A percentile compares a stretch with the other conserved stretches of the same genome.
These are phyloP conservation scores for Catagonus wagneri DNA, from an alignment of 2,113 vertebrate species.

Conservation along the genomic window DNA sequence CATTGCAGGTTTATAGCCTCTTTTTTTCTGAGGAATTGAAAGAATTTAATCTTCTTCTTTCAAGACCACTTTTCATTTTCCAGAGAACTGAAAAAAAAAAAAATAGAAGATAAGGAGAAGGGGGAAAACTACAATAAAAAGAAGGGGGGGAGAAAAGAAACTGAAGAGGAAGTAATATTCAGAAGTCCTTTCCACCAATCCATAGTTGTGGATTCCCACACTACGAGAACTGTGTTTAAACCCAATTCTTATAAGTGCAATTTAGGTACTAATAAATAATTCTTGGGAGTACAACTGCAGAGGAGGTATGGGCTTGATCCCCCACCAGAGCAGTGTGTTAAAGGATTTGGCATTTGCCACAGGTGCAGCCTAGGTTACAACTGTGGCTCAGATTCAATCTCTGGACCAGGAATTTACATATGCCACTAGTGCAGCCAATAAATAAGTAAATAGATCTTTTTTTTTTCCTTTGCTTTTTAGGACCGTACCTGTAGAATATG, in stretches of 20 bases:
- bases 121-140: not conserved
- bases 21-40: constrained; percentile 6
- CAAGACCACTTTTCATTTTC: constrained; percentile 58
- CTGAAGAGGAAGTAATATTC: not conserved
- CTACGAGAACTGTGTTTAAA: constrained; percentile 9
- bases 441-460: too few species aligned
- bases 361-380: too few species aligned
- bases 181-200: not conserved
- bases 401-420: too few species aligned
- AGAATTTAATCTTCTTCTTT: constrained; percentile 36
- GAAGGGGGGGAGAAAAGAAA: not conserved
- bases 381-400: too few species aligned
- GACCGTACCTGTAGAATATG: too few species aligned
- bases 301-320: too few species aligned
- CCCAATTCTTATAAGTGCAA: not conserved
- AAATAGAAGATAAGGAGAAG: constrained; percentile 1
- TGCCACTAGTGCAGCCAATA: too few species aligned
- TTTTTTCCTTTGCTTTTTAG: too few species aligned
- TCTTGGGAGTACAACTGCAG: not conserved
- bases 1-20: constrained; percentile 21
- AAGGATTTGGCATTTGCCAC: too few species aligned
- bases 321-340: too few species aligned
- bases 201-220: not conserved
- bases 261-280: constrained; percentile 18
- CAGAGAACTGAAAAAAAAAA: constrained; percentile 9